phyloP scores from a whole-genome alignment of 2,113 vertebrate genomes.

The Oreocharis arfaki region DNA sequence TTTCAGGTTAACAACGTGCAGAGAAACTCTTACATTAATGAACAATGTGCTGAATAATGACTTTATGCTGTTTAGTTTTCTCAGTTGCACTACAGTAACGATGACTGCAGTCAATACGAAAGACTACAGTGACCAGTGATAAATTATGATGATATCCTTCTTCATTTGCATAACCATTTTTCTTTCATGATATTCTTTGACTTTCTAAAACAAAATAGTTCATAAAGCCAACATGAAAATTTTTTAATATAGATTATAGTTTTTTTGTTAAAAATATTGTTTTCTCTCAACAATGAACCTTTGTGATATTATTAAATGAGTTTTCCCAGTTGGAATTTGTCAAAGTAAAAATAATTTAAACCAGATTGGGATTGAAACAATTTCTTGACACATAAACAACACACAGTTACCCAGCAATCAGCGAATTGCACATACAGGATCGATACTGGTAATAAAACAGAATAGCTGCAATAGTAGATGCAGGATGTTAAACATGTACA shows the following conservation, averaged over 20 bases:
- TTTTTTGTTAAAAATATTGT: not conserved
- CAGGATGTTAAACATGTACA: not conserved
- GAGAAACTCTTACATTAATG: not conserved
- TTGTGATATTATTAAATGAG: not conserved
- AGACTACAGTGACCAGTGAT: not conserved
- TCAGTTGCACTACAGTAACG: not conserved
- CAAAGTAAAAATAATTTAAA: not conserved
- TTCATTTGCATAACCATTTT: not conserved
- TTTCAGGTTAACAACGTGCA: not conserved
- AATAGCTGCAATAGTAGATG: not conserved
- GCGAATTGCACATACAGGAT: not conserved
- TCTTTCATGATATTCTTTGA: not conserved
- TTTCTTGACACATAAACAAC: not conserved
- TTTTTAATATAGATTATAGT: not conserved
- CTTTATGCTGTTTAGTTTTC: not conserved
- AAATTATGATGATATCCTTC: not conserved
- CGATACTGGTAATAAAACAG: not conserved
- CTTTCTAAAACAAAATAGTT: not conserved
- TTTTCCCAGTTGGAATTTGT: not conserved
- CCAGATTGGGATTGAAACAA: not conserved
- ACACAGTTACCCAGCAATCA: not conserved
- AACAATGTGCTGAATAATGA: not conserved
- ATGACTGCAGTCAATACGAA: not conserved
- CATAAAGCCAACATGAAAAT: not conserved
- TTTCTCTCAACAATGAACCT: not conserved